Base-by-base conservation (phyloP, 2,797 vertebrate species). In the Cyclopterus lumpus region DNA sequence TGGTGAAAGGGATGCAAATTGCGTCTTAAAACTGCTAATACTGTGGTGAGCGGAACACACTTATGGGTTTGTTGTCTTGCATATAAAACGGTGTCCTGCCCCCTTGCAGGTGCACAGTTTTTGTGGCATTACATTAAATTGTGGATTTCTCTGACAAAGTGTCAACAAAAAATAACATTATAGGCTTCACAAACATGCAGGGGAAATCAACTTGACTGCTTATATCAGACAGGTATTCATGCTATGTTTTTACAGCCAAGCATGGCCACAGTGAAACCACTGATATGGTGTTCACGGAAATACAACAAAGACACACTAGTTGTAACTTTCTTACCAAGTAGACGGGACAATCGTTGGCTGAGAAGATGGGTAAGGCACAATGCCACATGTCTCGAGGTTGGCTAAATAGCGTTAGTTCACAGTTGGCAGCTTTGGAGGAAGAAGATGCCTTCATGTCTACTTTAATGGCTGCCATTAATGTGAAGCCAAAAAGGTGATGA, bases 1-100 rank as follows among this genome's bases (percentile, higher is more conserved):
- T 20, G 32, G 46, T 87, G 79, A 89, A 91, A 88, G 76, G 86
- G 80, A 87, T 81, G 81, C 84, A 89, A 87, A 89, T 88, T 90
- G 67, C 59, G 18, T 77, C 73, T 77, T 61, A 76, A 57, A 73
- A 67, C 68, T 67, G 51, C 48, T 70, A 69, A 67, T 48, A 30
- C 67, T 49, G 57, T 65, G 55, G 34, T 64, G 73, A 77, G 71
- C 67, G 46, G 70, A 84, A 65, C 22, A 40, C 80, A 77, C 62
- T 65, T 16, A 53, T 26, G 44, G 26, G 15, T 61, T 68, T 65
- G 28, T 54, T 54, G 40, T 22, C 36, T 71, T 72, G 36, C 18
- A 77, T 54, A 59, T 68, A 24, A 81, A 83, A 72, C 34, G 28
- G 30, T n/a, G 20, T 55, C 69, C 54, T 51, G 38, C 59, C 20